Evolutionary conservation across 2,888 invertebrate genomes (phyloP), one percentile per base, ranked within the genome.

Genomic region (Leptinotarsa tumamoca): DNA sequence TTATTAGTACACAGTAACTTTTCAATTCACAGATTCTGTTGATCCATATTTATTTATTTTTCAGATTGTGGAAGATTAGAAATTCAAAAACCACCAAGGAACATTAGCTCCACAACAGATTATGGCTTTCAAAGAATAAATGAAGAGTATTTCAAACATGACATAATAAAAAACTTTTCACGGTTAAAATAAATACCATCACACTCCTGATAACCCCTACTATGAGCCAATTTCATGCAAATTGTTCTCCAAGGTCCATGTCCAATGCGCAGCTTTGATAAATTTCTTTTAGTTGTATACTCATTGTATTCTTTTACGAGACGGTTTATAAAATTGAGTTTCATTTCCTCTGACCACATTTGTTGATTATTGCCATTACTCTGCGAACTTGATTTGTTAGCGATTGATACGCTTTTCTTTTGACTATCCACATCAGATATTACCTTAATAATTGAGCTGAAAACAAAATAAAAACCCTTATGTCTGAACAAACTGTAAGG

Each of bases 211-310:
- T 69, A 69, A 27, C 33, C 33, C 23, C 56, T 43, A 27, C n/a
- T 21, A 43, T 33, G 2, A n/a, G 43, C 69, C 18, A 69, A 33
- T n/a, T 21, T 27, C 54, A 14, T 56, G 56, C 69, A 69, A 56
- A 69, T 18, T 18, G 27, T 43, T 69, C 43, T 69, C 69, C 54
- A 69, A 17, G 69, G n/a, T 4, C 56, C 54, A n/a, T 43, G n/a
- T 18, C 33, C 56, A 7, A 13, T 21, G 54, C 33, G 17, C 13
- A 54, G 54, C 69, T 21, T 58, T 17, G 15, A 18, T 23, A 3
- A 23, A 23, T 23, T 23, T 58, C 58, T 58, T 58, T 43, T n/a
- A 43, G 49, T 5, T 15, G 2, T n/a, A 54, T 70, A 58, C 17
- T 49, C 18, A 21, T 58, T 49, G 50, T 58, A 70, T 17, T 70